phyloP scores from a whole-genome alignment of 37 sponge, comb jelly and placozoan species.

The Crambe crambe region DNA sequence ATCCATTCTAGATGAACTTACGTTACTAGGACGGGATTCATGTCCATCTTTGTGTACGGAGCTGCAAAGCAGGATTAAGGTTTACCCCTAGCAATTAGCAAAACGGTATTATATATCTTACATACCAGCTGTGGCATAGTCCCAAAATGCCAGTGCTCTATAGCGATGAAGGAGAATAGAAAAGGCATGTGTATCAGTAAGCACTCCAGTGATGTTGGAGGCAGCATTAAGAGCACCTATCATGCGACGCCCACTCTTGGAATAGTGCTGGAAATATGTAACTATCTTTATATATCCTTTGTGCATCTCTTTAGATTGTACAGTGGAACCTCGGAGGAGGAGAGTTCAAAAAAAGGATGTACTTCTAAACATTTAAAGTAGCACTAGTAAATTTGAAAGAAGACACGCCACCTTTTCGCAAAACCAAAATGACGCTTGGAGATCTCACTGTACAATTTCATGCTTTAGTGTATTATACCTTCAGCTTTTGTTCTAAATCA shows the following conservation, averaged over 20 bases:
- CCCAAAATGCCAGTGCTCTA: slow-evolving; percentile 80
- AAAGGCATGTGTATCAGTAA: slow-evolving; percentile 68
- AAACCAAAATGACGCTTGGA: no score
- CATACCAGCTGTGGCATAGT: slow-evolving; percentile 85
- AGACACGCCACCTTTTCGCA: no score
- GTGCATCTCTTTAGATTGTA: no score
- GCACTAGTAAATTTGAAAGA: no score
- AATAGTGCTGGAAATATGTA: slow-evolving; percentile 26
- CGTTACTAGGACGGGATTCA: slow-evolving; percentile 62
- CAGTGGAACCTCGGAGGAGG: no score
- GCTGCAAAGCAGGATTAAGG: slow-evolving; percentile 25
- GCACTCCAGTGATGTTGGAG: slow-evolving; percentile 86
- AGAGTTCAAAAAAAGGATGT: no score
- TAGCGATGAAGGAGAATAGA: slow-evolving; percentile 67
- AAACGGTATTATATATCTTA: background rate
- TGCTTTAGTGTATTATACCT: slow-evolving; percentile 35
- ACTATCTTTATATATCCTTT: no score
- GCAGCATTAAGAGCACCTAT: slow-evolving; percentile 79
- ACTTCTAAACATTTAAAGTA: no score
- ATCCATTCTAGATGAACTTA: background rate
- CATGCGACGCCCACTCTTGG: slow-evolving; percentile 14
- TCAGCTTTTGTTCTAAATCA: slow-evolving; percentile 63
- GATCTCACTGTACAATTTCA: no score
- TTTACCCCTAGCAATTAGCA: background rate
- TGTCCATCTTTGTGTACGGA: slow-evolving; percentile 77